phyloP scores from a whole-genome alignment of 2,888 invertebrate species.

The Prosapia bicincta region DNA sequence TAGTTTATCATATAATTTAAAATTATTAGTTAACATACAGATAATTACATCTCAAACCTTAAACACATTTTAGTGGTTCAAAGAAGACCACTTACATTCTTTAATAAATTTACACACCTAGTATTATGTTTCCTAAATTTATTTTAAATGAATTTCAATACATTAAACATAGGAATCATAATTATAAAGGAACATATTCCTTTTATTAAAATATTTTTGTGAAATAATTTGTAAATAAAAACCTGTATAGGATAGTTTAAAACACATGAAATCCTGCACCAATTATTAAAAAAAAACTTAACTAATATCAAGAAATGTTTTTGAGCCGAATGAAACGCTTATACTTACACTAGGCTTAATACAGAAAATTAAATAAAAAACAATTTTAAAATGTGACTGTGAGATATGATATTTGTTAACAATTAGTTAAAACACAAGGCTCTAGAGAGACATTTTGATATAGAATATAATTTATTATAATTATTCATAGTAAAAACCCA shows the following conservation, averaged over 20 bases:
- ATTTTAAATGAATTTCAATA: background rate
- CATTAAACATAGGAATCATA: background rate
- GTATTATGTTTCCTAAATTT: background rate
- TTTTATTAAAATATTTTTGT: background rate
- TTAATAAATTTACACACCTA: background rate
- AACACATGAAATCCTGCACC: background rate
- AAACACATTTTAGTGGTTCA: background rate
- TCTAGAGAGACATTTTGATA: too few relatives aligned
- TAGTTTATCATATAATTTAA: background rate
- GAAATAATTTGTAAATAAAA: background rate
- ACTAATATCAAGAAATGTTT: too few relatives aligned
- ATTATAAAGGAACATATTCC: background rate
- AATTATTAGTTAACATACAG: background rate
- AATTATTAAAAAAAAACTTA: background rate
- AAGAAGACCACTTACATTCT: background rate
- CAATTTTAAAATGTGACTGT: too few relatives aligned
- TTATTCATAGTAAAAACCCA: too few relatives aligned
- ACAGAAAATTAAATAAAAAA: too few relatives aligned
- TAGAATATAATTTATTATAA: too few relatives aligned
- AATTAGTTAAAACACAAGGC: too few relatives aligned
- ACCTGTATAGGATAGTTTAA: background rate
- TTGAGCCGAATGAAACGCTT: too few relatives aligned
- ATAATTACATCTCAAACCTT: background rate
- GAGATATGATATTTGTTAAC: too few relatives aligned
- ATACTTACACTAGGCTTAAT: background rate